Evolutionary conservation across 2,113 vertebrate genomes (phyloP), one percentile per base, ranked within the genome.

Genomic region (Rattus rattus): DNA sequence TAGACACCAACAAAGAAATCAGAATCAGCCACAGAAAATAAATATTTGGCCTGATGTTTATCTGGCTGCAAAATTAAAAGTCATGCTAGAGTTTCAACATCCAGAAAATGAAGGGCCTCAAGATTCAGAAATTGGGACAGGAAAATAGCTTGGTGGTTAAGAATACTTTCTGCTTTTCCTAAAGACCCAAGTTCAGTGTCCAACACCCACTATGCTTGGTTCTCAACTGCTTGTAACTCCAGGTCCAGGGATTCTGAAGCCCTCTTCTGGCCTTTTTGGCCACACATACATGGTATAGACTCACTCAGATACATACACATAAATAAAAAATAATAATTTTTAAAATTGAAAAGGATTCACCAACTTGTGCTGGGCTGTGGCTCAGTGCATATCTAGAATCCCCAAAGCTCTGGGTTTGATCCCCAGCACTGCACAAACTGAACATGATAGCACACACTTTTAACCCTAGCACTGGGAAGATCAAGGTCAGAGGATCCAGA

Each of bases 11-110:
- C 33, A 91, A 63, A 85, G 73, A 69, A 95, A 96, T 65, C 54
- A 52, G 90, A 95, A 47, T 76, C 65, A 92, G 91, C 59, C 54
- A 19, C 63, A 28, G 52, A 94, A 69, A 43, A 94, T 61, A 94
- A 94, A 67, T 49, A 94, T 33, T 84, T 76, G 16, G 49, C 67
- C 59, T 26, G 0, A 76, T 49, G 47, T 24, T 19, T 49, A 3
- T 90, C 80, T 80, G 80, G 43, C 63, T 89, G 65, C 79, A 92
- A 70, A 70, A 88, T 67, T 70, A 81, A 91, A 94, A 94, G 67
- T 39, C 59, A n/a, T 56, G 43, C 49, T 84, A 63, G 86, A 92
- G 26, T 49, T 80, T 93, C 61, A 90, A 67, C 36, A 75, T 75
- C 61, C 14, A 52, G 43, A 24, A 93, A 63, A 63, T 86, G 33